These are phyloP conservation scores for Brachypterus glaber DNA, from an alignment of 2,888 invertebrate species.

Conservation along the genomic window DNA sequence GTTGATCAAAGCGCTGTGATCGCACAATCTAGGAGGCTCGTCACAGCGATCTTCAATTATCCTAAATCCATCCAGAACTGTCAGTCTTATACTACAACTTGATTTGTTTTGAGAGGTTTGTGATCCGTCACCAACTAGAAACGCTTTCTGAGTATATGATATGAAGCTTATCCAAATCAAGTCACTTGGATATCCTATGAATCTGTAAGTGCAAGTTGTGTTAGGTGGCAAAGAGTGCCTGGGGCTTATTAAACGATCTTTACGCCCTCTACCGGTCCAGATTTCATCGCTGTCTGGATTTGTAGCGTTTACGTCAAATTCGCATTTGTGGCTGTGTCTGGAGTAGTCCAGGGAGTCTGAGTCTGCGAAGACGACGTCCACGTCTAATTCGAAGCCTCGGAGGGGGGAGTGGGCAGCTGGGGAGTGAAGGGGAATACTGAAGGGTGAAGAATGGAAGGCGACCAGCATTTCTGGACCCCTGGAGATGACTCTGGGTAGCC, in stretches of 20 bases:
- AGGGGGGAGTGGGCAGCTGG: conserved; percentile 56
- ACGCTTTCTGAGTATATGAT: conserved; percentile 71
- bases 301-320: conserved; percentile 69
- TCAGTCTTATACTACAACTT: conserved; percentile 58
- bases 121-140: conserved; percentile 47
- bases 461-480: conserved; percentile 77
- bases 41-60: conserved; percentile 65
- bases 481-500: conserved; percentile 69
- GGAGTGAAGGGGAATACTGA: conserved; percentile 66
- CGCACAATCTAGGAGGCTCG: conserved; percentile 71
- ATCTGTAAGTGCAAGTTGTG: conserved; percentile 79
- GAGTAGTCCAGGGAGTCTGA: conserved; percentile 80
- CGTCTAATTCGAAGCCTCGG: conserved; percentile 73
- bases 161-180: conserved; percentile 82
- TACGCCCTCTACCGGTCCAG: conserved; percentile 52
- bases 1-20: conserved; percentile 67
- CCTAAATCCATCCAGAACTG: conserved; percentile 65
- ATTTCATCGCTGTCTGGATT: conserved; percentile 51
- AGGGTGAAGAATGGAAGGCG: conserved; percentile 78
- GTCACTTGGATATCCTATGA: conserved; percentile 68
- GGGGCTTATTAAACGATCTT: conserved; percentile 67
- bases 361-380: conserved; percentile 81
- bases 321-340: conserved; percentile 50
- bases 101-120: conserved; percentile 33
- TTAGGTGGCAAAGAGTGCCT: conserved; percentile 77